Percentiles rank a stretch among this genome's conserved stretches.
Evolutionary conservation across 2,797 vertebrate genomes (phyloP).

Genomic region (Pteronotus mesoamericanus): DNA sequence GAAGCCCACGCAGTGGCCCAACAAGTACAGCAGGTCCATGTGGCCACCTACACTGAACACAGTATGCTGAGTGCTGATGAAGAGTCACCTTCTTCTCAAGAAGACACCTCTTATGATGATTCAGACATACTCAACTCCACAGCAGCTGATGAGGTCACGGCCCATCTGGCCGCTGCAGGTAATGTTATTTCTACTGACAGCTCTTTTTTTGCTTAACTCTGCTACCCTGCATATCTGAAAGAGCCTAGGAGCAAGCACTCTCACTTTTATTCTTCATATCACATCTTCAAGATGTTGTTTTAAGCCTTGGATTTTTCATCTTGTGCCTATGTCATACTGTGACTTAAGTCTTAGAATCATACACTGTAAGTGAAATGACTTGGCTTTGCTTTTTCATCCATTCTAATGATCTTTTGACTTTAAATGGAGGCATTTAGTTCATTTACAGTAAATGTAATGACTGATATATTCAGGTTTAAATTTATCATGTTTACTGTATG

Average conservation of each 20-base stretch:
- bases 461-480: not conserved
- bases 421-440: not conserved
- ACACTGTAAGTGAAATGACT: not conserved
- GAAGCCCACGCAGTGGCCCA: conserved; percentile 95
- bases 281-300: not conserved
- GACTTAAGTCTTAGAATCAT: not conserved
- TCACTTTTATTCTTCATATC: not conserved
- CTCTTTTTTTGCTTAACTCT: not conserved
- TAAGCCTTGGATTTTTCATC: conserved; percentile 2
- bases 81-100: conserved; percentile 95
- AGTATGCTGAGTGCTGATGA: conserved; percentile 96
- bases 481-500: not conserved
- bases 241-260: not conserved
- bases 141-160: conserved; percentile 94
- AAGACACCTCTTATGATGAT: conserved; percentile 97
- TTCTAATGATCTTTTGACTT: not conserved
- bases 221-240: not conserved
- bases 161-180: conserved; percentile 98
- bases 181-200: not conserved
- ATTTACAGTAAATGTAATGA: not conserved
- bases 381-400: conserved; percentile 26
- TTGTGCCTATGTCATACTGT: not conserved
- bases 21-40: conserved; percentile 93
- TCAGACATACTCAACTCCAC: conserved; percentile 98
- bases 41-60: conserved; percentile 94